Evolutionary conservation across 2,888 invertebrate species (phyloP), one percentile per base, ranked within the genome.

Genomic region (Cataglyphis rosenhaueri): DNA sequence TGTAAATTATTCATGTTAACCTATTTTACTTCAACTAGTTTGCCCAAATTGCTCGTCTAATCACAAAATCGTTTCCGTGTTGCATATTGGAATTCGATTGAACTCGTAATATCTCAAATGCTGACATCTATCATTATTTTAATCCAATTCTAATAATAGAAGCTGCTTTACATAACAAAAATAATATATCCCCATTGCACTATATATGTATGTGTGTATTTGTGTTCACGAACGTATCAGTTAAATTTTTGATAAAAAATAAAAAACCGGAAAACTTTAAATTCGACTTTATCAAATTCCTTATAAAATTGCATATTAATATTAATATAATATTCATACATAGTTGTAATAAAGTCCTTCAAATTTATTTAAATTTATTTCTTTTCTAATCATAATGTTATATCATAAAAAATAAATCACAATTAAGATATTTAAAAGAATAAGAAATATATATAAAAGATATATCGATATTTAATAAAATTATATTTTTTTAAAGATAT

Each of bases 81-180:
- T 29, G 35, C 35, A n/a, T 35, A 64, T 68, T 57, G 41, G 15
- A 76, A 29, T 57, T 66, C 68, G 41, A 68, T 68, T 57, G 29
- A 57, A 57, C 15, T 32, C 10, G 21, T 68, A 32, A 57, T 76
- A 78, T 68, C 57, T 78, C 57, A 57, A 66, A 66, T 57, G 41
- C 41, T 66, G 57, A 68, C 21, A 6, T 78, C 68, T 68, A 78
- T 78, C 57, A 78, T 78, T 78, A 76, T 57, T 76, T 76, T 76
- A 78, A 78, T 78, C 57, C 32, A 10, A 78, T 70, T 78, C 59
- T 41, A 78, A 78, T 78, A 68, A 78, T 78, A 29, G 29, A 6
- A 21, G 32, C 10, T 18, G 41, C 68, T 78, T 78, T 59, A 59
- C 68, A 44, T 59, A 32, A 78, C 57, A n/a, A 41, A 78, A 57